A percentile compares a stretch with the other conserved stretches of the same genome.
These are phyloP conservation scores for Agrochola circellaris DNA, from an alignment of 2,888 invertebrate genomes.

Conservation along the genomic window DNA sequence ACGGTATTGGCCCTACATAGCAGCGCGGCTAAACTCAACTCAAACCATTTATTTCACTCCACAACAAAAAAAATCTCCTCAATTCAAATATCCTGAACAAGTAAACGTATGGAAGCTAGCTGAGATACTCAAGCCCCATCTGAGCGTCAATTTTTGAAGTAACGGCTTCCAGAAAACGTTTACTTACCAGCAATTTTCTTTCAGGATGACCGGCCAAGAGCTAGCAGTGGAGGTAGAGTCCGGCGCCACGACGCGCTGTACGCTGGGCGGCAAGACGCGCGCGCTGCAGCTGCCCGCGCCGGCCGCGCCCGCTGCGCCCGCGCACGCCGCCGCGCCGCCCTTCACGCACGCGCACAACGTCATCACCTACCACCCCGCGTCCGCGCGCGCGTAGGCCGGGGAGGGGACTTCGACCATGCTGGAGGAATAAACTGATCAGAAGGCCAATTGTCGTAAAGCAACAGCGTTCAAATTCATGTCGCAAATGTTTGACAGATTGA, in stretches of 20 bases:
- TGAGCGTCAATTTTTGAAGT: not conserved
- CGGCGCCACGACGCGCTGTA: conserved; percentile 94
- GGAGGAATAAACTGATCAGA: not conserved
- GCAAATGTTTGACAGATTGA: not conserved
- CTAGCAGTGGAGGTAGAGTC: conserved; percentile 94
- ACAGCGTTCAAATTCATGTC: not conserved
- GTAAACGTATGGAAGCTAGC: not conserved
- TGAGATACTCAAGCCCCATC: not conserved
- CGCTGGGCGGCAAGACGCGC: conserved; percentile 95
- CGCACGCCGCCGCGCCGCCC: conserved; percentile 65
- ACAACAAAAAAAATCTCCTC: not conserved
- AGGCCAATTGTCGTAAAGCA: conserved; percentile 45
- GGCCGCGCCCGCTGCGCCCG: no score
- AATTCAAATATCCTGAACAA: not conserved
- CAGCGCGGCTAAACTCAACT: no score
- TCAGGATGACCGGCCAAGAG: conserved; percentile 93
- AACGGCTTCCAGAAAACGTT: not conserved
- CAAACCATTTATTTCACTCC: no score
- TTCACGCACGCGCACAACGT: conserved; percentile 90
- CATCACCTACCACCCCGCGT: conserved; percentile 89
- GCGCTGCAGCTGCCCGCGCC: conserved; percentile 83
- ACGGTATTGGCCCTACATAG: not conserved
- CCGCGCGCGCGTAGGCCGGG: conserved; percentile 77
- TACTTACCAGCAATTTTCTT: fast-evolving
- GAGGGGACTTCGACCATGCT: not conserved